Conservation (phyloP, 2,113 vertebrate genomes). For the Noctilio leporinus region DNA sequence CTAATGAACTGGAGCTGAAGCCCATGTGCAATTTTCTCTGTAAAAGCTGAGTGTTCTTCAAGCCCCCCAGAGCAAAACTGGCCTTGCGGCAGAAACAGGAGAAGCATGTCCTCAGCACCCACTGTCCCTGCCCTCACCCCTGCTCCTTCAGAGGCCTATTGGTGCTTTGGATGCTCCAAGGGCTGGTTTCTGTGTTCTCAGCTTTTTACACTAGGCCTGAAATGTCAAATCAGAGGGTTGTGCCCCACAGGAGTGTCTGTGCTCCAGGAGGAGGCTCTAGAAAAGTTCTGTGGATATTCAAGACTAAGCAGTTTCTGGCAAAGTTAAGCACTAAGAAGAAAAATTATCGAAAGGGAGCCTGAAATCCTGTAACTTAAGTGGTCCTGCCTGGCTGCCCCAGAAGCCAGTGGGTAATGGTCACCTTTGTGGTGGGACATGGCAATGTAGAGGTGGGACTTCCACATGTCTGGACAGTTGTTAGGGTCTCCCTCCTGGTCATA, state of each 20-base stretch:
- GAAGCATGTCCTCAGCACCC: too few relatives aligned
- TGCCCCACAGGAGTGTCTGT: background rate
- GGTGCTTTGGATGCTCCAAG: too few relatives aligned
- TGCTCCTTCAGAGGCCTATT: too few relatives aligned
- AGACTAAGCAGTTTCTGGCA: background rate
- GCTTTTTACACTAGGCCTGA: too few relatives aligned
- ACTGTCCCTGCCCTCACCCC: too few relatives aligned
- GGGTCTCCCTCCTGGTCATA: background rate
- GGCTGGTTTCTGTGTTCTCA: too few relatives aligned
- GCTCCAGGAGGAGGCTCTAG: background rate
- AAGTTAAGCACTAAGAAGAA: background rate
- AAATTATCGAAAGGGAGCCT: background rate
- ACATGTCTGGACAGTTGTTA: accelerated
- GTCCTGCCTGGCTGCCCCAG: background rate
- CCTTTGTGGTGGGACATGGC: background rate
- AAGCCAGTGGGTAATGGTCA: background rate
- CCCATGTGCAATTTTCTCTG: too few relatives aligned
- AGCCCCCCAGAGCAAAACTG: too few relatives aligned
- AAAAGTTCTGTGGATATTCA: background rate
- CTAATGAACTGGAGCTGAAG: too few relatives aligned
- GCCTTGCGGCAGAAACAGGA: too few relatives aligned
- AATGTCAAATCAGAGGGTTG: background rate
- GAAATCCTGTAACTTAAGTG: background rate
- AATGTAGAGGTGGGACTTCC: accelerated
- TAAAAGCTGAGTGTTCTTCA: too few relatives aligned